phyloP scores from a whole-genome alignment of 2,888 invertebrate species.

The Frankliniella fusca region DNA sequence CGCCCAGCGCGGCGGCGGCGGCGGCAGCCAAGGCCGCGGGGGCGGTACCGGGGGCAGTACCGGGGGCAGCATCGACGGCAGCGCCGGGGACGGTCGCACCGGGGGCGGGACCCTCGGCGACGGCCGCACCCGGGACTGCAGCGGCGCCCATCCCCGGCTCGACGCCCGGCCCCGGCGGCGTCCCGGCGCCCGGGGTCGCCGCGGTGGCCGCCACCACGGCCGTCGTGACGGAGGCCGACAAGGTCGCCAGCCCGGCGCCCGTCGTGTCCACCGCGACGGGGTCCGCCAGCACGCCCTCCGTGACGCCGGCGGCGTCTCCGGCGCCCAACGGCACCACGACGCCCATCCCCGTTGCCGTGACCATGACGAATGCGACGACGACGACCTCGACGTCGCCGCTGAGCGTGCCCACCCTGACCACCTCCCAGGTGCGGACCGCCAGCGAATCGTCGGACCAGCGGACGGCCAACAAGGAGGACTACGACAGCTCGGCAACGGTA shows the following conservation, averaged over 20 bases:
- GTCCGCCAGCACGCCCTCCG: conserved; percentile 42
- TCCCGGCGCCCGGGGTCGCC: conserved; percentile 53
- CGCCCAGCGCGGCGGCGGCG: conserved; percentile 69
- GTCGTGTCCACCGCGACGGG: conserved; percentile 40
- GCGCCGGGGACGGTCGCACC: conserved; percentile 44
- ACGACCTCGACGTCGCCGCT: conserved; percentile 5
- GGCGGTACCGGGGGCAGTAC: conserved; percentile 49
- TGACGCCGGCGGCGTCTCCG: conserved; percentile 6
- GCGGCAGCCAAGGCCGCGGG: conserved; percentile 52
- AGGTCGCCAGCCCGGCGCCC: conserved; percentile 40
- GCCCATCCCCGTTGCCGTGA: conserved; percentile 41
- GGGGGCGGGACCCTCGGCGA: conserved; percentile 43
- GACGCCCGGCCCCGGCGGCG: conserved; percentile 47
- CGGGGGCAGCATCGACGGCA: conserved; percentile 52
- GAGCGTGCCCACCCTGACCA: conserved; percentile 42
- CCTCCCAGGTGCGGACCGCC: conserved; percentile 41
- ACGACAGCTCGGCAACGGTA: conserved; percentile 57
- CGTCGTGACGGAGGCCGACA: conserved; percentile 43
- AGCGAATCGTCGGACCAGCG: conserved; percentile 40
- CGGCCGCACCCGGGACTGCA: conserved; percentile 41
- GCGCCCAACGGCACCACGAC: conserved; percentile 39
- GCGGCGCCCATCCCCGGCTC: conserved; percentile 40
- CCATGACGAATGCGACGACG: conserved; percentile 31
- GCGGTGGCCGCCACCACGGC: conserved; percentile 37
- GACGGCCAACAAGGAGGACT: conserved; percentile 50